A percentile compares a stretch with the other conserved stretches of the same genome.
phyloP scores from a whole-genome alignment of 2,797 vertebrate species.

The Anisognathus igniventris region DNA sequence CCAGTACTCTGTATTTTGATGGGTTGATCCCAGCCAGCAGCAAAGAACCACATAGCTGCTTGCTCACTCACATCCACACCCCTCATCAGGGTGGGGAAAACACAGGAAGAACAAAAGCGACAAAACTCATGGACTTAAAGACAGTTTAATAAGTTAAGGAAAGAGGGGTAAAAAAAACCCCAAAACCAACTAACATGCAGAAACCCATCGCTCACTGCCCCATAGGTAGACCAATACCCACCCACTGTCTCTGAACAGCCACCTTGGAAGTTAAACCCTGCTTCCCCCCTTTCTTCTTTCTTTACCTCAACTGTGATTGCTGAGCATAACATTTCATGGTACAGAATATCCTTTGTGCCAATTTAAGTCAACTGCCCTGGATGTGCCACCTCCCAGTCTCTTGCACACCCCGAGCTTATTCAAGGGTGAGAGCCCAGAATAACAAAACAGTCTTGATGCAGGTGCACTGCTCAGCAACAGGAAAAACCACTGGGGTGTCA shows the following conservation, averaged over 20 bases:
- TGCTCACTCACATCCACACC: background rate
- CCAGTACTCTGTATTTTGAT: background rate
- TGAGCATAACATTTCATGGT: background rate
- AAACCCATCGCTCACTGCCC: background rate
- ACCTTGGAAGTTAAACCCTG: background rate
- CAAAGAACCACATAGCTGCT: background rate
- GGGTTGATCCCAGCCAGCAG: background rate
- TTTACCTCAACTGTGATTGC: background rate
- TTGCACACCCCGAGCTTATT: background rate
- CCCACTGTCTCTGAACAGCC: background rate
- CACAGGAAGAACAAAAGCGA: background rate
- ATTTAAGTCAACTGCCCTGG: background rate
- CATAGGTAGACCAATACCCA: background rate
- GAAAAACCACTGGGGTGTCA: background rate
- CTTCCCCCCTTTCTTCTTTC: background rate
- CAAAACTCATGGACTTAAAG: background rate
- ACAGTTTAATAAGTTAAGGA: background rate
- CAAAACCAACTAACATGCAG: background rate
- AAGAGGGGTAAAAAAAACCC: rapidly evolving
- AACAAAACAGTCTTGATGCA: background rate
- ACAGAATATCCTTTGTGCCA: background rate
- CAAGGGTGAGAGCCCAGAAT: background rate
- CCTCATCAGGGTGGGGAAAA: background rate
- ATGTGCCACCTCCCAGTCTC: background rate
- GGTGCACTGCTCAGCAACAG: background rate